Base-by-base conservation (phyloP, 2,888 invertebrate genomes). In the Catocala fraxini region DNA sequence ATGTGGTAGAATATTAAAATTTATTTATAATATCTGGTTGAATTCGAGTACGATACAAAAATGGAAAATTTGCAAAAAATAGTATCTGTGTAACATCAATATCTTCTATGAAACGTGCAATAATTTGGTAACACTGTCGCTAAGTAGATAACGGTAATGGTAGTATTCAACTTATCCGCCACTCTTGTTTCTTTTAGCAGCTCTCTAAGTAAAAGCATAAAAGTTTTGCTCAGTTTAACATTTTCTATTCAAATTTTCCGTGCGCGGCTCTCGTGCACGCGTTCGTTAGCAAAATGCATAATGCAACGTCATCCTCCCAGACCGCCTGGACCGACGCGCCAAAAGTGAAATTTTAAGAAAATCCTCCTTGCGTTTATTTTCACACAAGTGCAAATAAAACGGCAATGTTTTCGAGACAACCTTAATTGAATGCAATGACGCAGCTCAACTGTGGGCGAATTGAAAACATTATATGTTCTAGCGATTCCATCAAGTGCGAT, bases 281-380 rank as follows among this genome's bases (percentile, higher is more conserved):
- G 90, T 91, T 92, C 91, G 91, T 92, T 92, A 92, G 89, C 74
- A 71, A 88, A 89, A 91, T 92, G 90, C 90, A 92, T 92, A 87
- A 92, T 92, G 91, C 91, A 92, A 87, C 85, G 81, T 86, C 85
- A 86, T 86, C 81, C 80, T 71, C 66, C 65, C 74, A 73, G 77
- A 71, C 73, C 63, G 66, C 60, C 58, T 59, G 70, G 63, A 68
- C 78, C 66, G 73, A 75, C 74, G 71, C 79, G 80, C 79, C 80
- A 83, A 85, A 86, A 87, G 86, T 85, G 83, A 86, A 83, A 85
- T 82, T 84, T 84, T 76, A 85, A 87, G 84, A 84, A 85, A 85
- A 81, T 77, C 70, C 70, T 52, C 61, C 58, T 59, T 10, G 1
- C 56, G 62, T 59, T 65, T 73, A 71, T 75, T 71, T 70, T 66